These are phyloP conservation scores for Andricus quercusramuli DNA, from an alignment of 2,888 invertebrate species.

Conservation along the genomic window DNA sequence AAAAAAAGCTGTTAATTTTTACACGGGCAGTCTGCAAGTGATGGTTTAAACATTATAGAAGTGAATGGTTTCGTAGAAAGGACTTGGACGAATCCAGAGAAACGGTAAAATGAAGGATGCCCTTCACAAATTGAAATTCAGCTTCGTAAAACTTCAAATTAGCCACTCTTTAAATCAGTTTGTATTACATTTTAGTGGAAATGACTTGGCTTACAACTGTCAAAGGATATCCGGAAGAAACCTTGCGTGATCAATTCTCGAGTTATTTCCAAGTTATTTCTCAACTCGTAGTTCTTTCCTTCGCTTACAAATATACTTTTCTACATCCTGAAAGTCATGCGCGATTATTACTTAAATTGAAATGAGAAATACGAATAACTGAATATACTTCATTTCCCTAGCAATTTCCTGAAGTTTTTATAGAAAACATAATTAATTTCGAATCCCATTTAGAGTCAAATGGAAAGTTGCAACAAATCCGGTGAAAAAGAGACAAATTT, in stretches of 20 bases:
- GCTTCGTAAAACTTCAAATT: conserved; percentile 18
- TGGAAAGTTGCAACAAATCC: not conserved
- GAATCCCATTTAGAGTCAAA: not conserved
- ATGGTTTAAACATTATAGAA: not conserved
- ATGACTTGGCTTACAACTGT: conserved; percentile 23
- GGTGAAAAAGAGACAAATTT: not conserved
- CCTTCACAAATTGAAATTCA: not conserved
- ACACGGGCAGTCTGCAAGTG: not conserved
- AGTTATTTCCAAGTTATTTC: conserved; percentile 1
- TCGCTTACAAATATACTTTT: conserved; percentile 21
- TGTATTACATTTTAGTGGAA: conserved; percentile 3
- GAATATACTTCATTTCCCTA: conserved; percentile 25
- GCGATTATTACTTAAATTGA: conserved; percentile 7
- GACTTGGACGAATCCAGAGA: not conserved
- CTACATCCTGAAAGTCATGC: not conserved
- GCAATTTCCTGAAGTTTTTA: conserved; percentile 16
- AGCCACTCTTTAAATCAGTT: conserved; percentile 13
- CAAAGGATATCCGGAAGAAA: conserved; percentile 7
- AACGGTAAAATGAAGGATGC: not conserved
- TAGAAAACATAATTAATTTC: not conserved
- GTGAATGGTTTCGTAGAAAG: not conserved
- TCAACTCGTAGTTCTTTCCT: not conserved
- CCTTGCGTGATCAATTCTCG: conserved; percentile 35
- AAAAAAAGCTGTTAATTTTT: no score
- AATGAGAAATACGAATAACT: conserved; percentile 8